Evolutionary conservation across 2,888 invertebrate genomes (phyloP).

Genomic region (Subacronicta megacephala): DNA sequence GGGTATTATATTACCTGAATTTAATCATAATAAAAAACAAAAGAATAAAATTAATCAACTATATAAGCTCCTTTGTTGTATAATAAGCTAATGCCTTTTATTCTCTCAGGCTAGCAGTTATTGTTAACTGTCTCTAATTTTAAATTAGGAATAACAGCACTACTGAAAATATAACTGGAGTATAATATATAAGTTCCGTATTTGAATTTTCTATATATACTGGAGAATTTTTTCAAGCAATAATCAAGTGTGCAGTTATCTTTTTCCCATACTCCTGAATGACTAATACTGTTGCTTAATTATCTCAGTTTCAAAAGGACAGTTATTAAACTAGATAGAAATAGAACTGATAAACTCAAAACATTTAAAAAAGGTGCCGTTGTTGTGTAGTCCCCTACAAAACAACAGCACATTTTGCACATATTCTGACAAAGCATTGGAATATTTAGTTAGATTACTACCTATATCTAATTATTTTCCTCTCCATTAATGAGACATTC

Average conservation of each 20-base stretch:
- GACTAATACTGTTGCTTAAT: too few species aligned
- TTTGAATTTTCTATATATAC: too few species aligned
- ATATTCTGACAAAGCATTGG: background rate
- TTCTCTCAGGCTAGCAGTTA: slow-evolving; percentile 18
- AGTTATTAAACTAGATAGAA: too few species aligned
- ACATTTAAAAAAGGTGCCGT: too few species aligned
- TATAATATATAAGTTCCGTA: background rate
- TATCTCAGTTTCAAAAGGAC: too few species aligned
- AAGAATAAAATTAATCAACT: slow-evolving; percentile 29
- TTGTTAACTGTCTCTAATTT: background rate
- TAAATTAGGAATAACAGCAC: background rate
- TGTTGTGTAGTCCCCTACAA: too few species aligned
- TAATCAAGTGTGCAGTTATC: too few species aligned
- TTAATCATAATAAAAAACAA: slow-evolving; percentile 37
- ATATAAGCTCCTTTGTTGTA: slow-evolving; percentile 43
- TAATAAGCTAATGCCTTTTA: slow-evolving; percentile 40
- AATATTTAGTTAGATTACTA: background rate
- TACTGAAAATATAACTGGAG: background rate
- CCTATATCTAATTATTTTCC: slow-evolving; percentile 2
- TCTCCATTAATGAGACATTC: slow-evolving; percentile 5
- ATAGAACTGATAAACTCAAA: too few species aligned
- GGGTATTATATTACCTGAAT: slow-evolving; percentile 27
- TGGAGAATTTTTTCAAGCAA: too few species aligned
- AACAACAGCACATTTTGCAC: too few species aligned
- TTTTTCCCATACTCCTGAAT: too few species aligned